Base-by-base conservation (phyloP, 2,888 invertebrate genomes). In the Eilema caniola region DNA sequence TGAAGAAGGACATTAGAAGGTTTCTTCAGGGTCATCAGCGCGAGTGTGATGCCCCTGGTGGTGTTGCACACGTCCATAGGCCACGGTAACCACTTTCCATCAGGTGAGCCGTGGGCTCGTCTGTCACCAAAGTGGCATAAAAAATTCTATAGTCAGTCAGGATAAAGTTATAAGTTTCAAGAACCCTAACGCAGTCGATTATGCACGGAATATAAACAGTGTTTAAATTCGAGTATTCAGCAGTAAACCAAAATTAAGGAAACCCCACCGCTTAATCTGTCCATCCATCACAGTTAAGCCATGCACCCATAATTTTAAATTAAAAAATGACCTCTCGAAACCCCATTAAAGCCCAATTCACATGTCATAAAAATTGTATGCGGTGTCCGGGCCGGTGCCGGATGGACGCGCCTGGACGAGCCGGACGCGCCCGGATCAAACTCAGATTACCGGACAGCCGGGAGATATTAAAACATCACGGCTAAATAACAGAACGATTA, bases 401-500 rank as follows among this genome's bases (percentile, higher is more conserved):
- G 57, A 66, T 23, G 74, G 67, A 67, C 73, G 62, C 72, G 60
- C 71, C 63, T 23, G 74, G 67, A 67, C 73, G 62, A 72, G 60
- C 71, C 63, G 60, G 69, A 62, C 57, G 59, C 61, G 31, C 31
- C 31, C 62, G 77, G 81, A 73, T 66, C 74, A 71, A 60, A 60
- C 68, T 57, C 69, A 69, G 63, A 72, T 74, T 77, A 78, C 78
- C 70, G 79, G 76, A 73, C 73, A 71, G 57, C 77, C 70, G 76
- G 76, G 78, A 77, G 79, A 86, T 86, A 87, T 86, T 85, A 86
- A 87, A 87, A 86, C 83, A 86, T 84, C 79, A 81, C 80, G 78
- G 82, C 72, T 82, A 80, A 85, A 86, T 83, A 86, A 83, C 85
- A 71, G 70, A 72, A 73, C 84, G 83, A 86, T 88, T 88, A 86